These are phyloP conservation scores for Brachionus sp. DNA, from an alignment of 1,140 invertebrate species.

Conservation along the genomic window DNA sequence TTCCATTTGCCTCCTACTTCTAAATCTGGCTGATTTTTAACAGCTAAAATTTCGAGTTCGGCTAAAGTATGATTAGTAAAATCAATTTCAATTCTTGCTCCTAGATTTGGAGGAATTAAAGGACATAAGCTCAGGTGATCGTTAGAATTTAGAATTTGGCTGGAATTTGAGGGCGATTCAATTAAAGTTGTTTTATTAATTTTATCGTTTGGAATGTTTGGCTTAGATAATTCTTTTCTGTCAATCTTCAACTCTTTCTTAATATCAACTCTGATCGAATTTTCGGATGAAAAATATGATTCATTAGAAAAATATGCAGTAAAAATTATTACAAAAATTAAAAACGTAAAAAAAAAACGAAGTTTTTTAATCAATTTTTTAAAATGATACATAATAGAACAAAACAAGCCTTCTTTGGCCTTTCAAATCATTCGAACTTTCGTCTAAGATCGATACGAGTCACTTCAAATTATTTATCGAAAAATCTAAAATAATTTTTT, in stretches of 20 bases:
- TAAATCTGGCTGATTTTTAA: not conserved
- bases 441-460: not conserved
- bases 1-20: slow-evolving; percentile 68
- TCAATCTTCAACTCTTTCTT: not conserved
- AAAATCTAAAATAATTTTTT: not conserved
- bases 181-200: not conserved
- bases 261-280: not conserved
- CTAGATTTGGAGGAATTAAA: slow-evolving; percentile 23
- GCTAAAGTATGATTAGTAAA: not conserved
- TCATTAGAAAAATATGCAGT: not conserved
- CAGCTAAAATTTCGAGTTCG: not conserved
- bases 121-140: not conserved
- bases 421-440: not conserved
- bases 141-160: not conserved
- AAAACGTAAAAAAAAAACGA: not conserved
- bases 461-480: not conserved
- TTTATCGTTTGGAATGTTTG: not conserved
- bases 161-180: not conserved
- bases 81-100: not conserved
- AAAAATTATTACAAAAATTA: not conserved
- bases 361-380: slow-evolving; percentile 7
- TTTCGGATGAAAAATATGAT: not conserved
- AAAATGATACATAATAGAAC: not conserved
- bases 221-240: not conserved
- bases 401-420: not conserved